phyloP scores from a whole-genome alignment of 2,888 invertebrate genomes.

The Volucella inanis region DNA sequence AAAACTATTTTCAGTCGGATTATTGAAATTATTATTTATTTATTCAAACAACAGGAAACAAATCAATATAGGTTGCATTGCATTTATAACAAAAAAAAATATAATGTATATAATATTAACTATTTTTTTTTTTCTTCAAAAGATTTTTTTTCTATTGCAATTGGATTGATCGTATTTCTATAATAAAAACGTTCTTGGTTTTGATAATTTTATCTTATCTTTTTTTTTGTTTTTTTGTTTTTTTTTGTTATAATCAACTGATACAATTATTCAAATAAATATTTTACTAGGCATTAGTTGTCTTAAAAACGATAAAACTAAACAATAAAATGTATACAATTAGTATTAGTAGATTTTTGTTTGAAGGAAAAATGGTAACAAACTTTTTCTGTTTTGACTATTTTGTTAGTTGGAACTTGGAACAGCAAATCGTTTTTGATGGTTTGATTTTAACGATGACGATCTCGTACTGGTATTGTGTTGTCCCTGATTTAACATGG shows the following conservation, averaged over 20 bases:
- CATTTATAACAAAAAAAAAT: conserved; percentile 71
- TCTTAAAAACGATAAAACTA: conserved; percentile 57
- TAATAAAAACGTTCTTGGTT: conserved; percentile 42
- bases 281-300: conserved; percentile 72
- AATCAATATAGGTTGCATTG: conserved; percentile 73
- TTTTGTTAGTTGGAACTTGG: conserved; percentile 15
- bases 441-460: conserved; percentile 1
- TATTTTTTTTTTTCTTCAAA: conserved; percentile 34
- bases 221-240: no score
- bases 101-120: conserved; percentile 58
- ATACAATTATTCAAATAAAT: conserved; percentile 67
- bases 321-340: conserved; percentile 58
- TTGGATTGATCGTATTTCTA: conserved; percentile 55
- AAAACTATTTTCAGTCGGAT: conserved; percentile 83
- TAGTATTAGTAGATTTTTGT: conserved; percentile 63
- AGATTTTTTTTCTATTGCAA: conserved; percentile 63
- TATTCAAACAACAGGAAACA: conserved; percentile 73
- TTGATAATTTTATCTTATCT: conserved; percentile 28
- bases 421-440: conserved; percentile 19
- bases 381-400: conserved; percentile 50
- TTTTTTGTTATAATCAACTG: conserved; percentile 50
- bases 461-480: conserved; percentile 21
- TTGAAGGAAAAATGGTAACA: conserved; percentile 72
- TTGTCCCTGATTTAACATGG: conserved; percentile 11
- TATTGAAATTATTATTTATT: conserved; percentile 75